phyloP scores from a whole-genome alignment of 1,140 invertebrate species.

The Drosophila elegans region DNA sequence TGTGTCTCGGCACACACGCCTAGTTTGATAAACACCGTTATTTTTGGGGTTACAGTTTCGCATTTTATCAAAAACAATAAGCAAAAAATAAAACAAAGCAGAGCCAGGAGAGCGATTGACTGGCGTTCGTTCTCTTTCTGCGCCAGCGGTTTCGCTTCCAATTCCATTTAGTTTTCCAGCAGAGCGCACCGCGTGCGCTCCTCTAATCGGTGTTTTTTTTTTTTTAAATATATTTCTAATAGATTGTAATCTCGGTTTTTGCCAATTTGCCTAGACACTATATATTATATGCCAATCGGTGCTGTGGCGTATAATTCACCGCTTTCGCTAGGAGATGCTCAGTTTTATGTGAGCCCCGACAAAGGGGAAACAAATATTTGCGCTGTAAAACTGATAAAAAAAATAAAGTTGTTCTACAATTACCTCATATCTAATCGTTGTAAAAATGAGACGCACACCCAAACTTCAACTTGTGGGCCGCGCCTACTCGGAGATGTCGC shows the following conservation, averaged over 20 bases:
- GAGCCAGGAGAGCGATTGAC: conserved; percentile 21
- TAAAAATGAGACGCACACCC: conserved; percentile 64
- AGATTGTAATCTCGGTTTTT: conserved; percentile 39
- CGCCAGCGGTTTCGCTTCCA: conserved; percentile 33
- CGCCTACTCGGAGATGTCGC: conserved; percentile 82
- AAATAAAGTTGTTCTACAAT: conserved; percentile 20
- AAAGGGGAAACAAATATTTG: conserved; percentile 35
- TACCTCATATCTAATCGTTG: conserved; percentile 9
- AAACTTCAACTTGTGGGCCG: conserved; percentile 71
- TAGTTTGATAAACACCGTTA: conserved; percentile 56
- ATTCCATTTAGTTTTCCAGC: conserved; percentile 67
- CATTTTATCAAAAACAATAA: conserved; percentile 62
- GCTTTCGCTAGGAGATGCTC: conserved; percentile 6
- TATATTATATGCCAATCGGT: conserved; percentile 2
- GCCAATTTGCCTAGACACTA: conserved; percentile 23
- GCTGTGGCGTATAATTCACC: background rate
- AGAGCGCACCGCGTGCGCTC: conserved; percentile 67
- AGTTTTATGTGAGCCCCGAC: conserved; percentile 13
- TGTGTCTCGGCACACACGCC: conserved; percentile 32
- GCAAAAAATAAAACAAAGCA: conserved; percentile 10
- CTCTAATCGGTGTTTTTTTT: conserved; percentile 43
- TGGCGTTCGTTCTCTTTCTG: conserved; percentile 36
- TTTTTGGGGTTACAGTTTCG: conserved; percentile 62
- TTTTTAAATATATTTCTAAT: conserved; percentile 25
- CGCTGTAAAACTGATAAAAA: conserved; percentile 39